Evolutionary conservation across 1,140 invertebrate species (phyloP).

Genomic region (Cotesia vestalis): DNA sequence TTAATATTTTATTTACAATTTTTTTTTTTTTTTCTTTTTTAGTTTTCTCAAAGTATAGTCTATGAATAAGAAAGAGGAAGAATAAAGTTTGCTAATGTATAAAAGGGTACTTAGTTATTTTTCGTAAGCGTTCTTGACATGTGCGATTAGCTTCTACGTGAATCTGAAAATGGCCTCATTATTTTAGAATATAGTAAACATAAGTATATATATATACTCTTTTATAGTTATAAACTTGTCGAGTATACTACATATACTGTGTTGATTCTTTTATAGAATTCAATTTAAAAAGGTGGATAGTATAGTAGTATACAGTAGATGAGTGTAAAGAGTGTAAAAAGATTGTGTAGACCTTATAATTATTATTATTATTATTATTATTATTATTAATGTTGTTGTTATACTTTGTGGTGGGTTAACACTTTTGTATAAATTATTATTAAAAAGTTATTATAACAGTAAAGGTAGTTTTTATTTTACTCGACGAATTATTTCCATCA

Average conservation of each 20-base stretch:
- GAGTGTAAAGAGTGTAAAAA: too few species aligned
- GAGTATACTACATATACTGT: background rate
- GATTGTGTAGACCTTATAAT: too few species aligned
- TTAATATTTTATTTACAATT: background rate
- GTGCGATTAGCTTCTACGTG: conserved; percentile 21
- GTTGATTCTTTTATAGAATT: background rate
- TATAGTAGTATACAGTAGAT: too few species aligned
- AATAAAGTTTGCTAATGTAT: conserved; percentile 5
- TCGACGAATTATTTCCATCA: too few species aligned
- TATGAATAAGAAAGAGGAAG: background rate
- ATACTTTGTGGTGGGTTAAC: too few species aligned
- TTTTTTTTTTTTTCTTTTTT: background rate
- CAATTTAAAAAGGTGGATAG: too few species aligned
- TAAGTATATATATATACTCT: too few species aligned
- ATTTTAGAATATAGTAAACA: background rate
- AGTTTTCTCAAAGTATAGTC: background rate
- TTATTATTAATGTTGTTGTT: too few species aligned
- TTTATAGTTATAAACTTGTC: background rate
- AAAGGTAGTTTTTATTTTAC: too few species aligned
- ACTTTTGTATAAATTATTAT: too few species aligned
- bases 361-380: too few species aligned
- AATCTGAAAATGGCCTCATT: conserved; percentile 22
- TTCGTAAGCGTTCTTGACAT: conserved; percentile 15
- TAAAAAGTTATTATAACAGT: too few species aligned
- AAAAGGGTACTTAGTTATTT: background rate